phyloP scores from a whole-genome alignment of 2,888 invertebrate genomes.

The Protophormia terraenovae region DNA sequence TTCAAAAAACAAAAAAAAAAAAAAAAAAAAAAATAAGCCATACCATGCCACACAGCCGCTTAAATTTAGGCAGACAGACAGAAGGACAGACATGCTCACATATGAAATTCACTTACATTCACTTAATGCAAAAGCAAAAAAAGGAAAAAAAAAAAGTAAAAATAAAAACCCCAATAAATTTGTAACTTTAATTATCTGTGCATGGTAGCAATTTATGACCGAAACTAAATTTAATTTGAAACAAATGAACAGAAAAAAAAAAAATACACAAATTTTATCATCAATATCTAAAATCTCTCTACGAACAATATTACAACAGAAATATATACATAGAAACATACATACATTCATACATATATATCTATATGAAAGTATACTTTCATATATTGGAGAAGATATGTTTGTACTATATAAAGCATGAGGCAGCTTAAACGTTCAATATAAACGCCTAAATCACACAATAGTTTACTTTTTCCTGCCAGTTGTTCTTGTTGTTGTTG shows the following conservation, averaged over 20 bases:
- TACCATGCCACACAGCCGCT: neutral
- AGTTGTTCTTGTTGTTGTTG: neutral
- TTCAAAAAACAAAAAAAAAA: neutral
- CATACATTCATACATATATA: too few species aligned
- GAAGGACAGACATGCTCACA: neutral
- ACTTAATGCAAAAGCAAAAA: neutral
- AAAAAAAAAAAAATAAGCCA: neutral
- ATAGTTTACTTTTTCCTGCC: neutral
- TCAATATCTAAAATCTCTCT: constrained; percentile 41
- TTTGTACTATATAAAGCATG: constrained; percentile 15
- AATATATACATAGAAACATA: neutral
- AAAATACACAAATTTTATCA: constrained; percentile 29
- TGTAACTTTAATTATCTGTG: constrained; percentile 67
- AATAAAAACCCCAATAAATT: constrained; percentile 57
- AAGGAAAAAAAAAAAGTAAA: constrained; percentile 4
- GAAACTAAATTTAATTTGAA: constrained; percentile 66
- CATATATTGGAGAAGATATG: neutral
- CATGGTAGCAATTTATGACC: constrained; percentile 64
- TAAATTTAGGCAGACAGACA: neutral
- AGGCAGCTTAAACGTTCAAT: constrained; percentile 20
- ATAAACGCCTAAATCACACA: constrained; percentile 20
- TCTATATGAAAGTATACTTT: too few species aligned
- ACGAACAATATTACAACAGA: neutral
- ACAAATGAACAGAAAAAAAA: constrained; percentile 44
- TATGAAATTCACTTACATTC: constrained; percentile 45